Evolutionary conservation across 1,140 invertebrate species (phyloP).

Genomic region (Melitaea cinxia): DNA sequence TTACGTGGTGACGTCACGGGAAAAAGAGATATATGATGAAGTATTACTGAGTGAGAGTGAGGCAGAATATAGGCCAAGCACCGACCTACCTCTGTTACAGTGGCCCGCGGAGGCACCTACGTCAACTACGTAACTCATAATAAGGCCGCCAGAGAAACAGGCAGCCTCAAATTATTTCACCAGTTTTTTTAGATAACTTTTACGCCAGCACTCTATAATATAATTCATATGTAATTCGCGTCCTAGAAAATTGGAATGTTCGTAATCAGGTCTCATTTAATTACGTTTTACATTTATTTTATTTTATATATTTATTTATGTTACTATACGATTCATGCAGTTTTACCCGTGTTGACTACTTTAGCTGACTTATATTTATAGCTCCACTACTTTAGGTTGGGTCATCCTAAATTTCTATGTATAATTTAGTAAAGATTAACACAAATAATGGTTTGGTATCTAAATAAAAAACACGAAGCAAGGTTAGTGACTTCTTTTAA

Average conservation of each 20-base stretch:
- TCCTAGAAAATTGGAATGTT: not conserved
- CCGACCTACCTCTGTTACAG: conserved; percentile 70
- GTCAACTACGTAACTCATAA: conserved; percentile 60
- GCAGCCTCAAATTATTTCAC: conserved; percentile 26
- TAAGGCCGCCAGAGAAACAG: conserved; percentile 54
- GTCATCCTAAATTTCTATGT: too few species aligned
- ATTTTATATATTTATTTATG: too few species aligned
- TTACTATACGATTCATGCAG: too few species aligned
- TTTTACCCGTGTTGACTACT: too few species aligned
- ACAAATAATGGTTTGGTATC: too few species aligned
- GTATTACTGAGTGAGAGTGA: conserved; percentile 31
- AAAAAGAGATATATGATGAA: conserved; percentile 41
- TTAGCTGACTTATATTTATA: too few species aligned
- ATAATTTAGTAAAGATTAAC: too few species aligned
- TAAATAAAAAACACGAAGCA: too few species aligned
- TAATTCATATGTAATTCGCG: conserved; percentile 15
- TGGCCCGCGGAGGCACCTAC: conserved; percentile 57
- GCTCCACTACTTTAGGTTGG: too few species aligned
- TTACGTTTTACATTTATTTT: not conserved
- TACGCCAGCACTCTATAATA: conserved; percentile 4
- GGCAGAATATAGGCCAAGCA: conserved; percentile 73
- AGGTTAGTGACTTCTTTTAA: too few species aligned
- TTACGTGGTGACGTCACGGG: conserved; percentile 70
- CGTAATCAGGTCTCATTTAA: not conserved
- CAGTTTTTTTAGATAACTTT: conserved; percentile 28